Evolutionary conservation across 2,797 vertebrate species (phyloP).

Genomic region (Dicrostonyx torquatus): DNA sequence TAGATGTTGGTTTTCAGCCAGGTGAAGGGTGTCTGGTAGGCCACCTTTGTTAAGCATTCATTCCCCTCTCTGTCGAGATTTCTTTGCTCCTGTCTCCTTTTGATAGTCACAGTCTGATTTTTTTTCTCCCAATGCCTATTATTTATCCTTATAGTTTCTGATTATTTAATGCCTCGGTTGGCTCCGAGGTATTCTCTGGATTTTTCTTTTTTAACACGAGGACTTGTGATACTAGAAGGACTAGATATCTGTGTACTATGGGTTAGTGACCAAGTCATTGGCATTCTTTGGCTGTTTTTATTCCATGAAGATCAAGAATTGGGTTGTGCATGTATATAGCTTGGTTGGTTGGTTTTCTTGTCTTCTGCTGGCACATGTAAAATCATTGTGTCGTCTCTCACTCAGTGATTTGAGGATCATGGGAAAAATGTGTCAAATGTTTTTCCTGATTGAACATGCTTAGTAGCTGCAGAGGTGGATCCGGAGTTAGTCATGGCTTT

Average conservation of each 20-base stretch:
- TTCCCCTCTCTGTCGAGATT: not conserved
- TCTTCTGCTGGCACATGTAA: not conserved
- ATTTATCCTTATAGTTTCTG: conserved; percentile 41
- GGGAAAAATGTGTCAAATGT: not conserved
- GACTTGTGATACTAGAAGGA: not conserved
- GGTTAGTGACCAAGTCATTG: not conserved
- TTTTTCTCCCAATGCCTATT: not conserved
- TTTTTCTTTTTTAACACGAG: not conserved
- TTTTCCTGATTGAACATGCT: not conserved
- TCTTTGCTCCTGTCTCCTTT: not conserved
- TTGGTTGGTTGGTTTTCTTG: not conserved
- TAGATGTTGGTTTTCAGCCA: conserved; percentile 9
- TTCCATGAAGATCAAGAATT: conserved; percentile 21
- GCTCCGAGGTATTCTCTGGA: not conserved
- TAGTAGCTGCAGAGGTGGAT: not conserved
- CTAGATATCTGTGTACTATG: conserved; percentile 10
- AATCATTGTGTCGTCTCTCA: not conserved
- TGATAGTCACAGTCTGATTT: not conserved
- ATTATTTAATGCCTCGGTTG: not conserved
- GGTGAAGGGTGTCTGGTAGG: not conserved
- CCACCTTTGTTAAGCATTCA: not conserved
- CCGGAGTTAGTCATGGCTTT: not conserved
- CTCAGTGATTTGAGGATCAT: not conserved
- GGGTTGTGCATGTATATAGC: not conserved
- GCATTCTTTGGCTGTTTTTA: conserved; percentile 38